These are phyloP conservation scores for Perca schrenkii DNA, from an alignment of 2,113 vertebrate genomes.

Conservation along the genomic window DNA sequence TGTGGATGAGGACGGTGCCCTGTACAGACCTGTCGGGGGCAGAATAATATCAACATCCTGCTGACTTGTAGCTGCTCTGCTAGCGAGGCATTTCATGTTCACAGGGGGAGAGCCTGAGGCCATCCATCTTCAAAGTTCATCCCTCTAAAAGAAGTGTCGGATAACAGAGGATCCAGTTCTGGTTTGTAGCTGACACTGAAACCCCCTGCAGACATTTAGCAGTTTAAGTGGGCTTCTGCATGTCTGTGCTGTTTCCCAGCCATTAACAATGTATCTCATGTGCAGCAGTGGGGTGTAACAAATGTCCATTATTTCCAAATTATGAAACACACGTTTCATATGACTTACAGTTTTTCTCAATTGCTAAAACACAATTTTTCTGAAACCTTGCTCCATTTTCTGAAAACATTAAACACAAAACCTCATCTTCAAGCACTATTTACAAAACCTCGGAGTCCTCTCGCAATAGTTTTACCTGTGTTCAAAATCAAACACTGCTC, in stretches of 20 bases:
- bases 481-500: too few relatives aligned
- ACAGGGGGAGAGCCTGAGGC: slow-evolving; percentile 18
- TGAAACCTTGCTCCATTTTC: too few relatives aligned
- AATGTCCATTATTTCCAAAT: background rate
- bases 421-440: too few relatives aligned
- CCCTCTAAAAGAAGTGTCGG: slow-evolving; percentile 43
- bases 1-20: slow-evolving; percentile 16
- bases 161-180: slow-evolving; percentile 33
- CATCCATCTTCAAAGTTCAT: slow-evolving; percentile 45
- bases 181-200: slow-evolving; percentile 17
- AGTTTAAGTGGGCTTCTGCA: background rate
- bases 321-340: too few relatives aligned
- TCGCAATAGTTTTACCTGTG: too few relatives aligned
- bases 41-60: slow-evolving; percentile 62
- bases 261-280: slow-evolving; percentile 4
- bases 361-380: too few relatives aligned
- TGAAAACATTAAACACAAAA: too few relatives aligned
- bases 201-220: slow-evolving; percentile 5
- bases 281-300: background rate
- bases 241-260: slow-evolving; percentile 6
- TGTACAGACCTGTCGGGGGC: slow-evolving; percentile 49
- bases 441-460: too few relatives aligned
- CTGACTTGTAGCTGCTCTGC: slow-evolving; percentile 62
- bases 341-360: too few relatives aligned
- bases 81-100: slow-evolving; percentile 52